These are phyloP conservation scores for Enoplolaimus lenunculus DNA, from an alignment of 2,888 invertebrate species.

Conservation along the genomic window DNA sequence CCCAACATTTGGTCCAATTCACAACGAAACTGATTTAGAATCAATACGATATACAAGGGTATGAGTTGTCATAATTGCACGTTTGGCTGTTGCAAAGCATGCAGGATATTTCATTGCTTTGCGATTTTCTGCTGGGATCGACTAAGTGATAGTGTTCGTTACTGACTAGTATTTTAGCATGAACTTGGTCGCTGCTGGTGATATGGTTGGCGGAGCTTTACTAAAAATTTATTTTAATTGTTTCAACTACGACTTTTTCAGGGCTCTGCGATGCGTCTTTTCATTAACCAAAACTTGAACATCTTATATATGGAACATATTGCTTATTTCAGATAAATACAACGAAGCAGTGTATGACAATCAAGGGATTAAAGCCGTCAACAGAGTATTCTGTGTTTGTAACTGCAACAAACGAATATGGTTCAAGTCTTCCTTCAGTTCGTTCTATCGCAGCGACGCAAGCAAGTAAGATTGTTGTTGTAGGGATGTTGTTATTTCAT, in stretches of 20 bases:
- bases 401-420: constrained; percentile 59
- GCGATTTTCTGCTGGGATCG: no score
- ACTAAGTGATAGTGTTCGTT: no score
- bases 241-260: no score
- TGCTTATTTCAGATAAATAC: constrained; percentile 49
- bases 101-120: no score
- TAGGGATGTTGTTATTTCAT: no score
- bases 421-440: constrained; percentile 65
- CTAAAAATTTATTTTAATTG: background rate
- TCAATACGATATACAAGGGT: background rate
- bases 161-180: no score
- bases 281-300: background rate
- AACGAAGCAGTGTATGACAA: constrained; percentile 50
- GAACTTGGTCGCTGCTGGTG: no score
- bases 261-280: no score
- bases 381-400: constrained; percentile 65
- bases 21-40: background rate
- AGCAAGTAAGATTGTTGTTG: constrained; percentile 22
- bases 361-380: constrained; percentile 54
- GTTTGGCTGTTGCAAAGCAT: no score
- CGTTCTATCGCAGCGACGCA: constrained; percentile 58
- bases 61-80: no score
- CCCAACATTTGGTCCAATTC: background rate
- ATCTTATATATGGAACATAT: background rate
- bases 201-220: no score